Evolutionary conservation across 2,113 vertebrate genomes (phyloP).

Genomic region (Stegostoma tigrinum): DNA sequence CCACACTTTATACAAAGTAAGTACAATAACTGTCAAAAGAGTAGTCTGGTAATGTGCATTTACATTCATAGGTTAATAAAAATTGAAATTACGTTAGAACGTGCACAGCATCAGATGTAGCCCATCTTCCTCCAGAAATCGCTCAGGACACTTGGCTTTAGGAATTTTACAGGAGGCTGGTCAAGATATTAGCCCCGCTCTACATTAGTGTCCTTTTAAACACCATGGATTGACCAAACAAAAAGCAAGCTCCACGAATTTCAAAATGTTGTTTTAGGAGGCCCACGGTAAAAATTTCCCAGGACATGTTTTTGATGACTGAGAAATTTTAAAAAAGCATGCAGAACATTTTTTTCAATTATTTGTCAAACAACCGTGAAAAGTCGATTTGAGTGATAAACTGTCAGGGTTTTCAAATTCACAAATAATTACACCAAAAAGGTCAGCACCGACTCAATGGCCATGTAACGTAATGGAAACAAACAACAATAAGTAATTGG

Average conservation of each 20-base stretch:
- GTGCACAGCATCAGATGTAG: neutral
- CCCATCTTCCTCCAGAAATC: neutral
- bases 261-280: neutral
- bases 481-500: neutral
- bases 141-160: neutral
- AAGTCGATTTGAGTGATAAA: neutral
- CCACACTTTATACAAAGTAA: no score
- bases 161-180: neutral
- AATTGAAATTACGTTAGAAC: neutral
- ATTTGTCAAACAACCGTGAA: neutral
- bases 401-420: neutral
- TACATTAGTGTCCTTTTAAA: neutral
- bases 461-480: neutral
- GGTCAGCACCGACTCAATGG: neutral
- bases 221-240: neutral
- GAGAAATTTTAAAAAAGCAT: neutral
- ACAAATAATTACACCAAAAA: neutral
- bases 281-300: neutral
- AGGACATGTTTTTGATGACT: neutral
- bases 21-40: neutral
- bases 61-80: neutral
- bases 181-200: neutral
- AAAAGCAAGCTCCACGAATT: neutral
- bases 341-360: neutral
- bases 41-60: neutral